Evolutionary conservation across 2,888 invertebrate species (phyloP).

Genomic region (Drosophila pseudotakahashii): DNA sequence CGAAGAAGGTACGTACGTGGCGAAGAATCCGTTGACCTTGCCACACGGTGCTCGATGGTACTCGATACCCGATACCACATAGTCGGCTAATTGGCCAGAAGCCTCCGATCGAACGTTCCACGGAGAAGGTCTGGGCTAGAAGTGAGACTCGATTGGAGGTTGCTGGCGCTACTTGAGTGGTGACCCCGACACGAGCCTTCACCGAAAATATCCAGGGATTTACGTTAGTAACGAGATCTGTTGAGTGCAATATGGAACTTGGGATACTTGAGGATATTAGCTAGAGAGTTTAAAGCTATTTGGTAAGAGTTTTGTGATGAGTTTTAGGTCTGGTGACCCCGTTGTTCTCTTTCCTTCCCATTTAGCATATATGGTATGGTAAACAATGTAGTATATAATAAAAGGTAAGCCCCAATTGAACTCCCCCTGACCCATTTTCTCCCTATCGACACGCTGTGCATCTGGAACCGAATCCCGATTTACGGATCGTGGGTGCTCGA

Average conservation of each 20-base stretch:
- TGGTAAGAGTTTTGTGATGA: not conserved
- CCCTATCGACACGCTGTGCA: conserved; percentile 14
- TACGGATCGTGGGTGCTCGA: conserved; percentile 59
- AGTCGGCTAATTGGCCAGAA: conserved; percentile 28
- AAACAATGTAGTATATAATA: too few species aligned
- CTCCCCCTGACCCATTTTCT: conserved; percentile 10
- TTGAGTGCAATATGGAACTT: not conserved
- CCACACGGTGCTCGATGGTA: conserved; percentile 1
- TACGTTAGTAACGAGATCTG: not conserved
- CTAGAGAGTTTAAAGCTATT: not conserved
- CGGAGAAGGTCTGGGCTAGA: conserved; percentile 30
- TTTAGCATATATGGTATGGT: not conserved
- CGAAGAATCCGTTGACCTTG: conserved; percentile 31
- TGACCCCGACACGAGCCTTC: conserved; percentile 6
- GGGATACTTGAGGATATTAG: not conserved
- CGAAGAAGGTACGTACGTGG: not conserved
- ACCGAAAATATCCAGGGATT: conserved; percentile 1
- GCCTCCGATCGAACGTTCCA: conserved; percentile 18
- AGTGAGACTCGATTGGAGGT: conserved; percentile 25
- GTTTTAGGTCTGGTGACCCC: not conserved
- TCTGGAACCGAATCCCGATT: conserved; percentile 6
- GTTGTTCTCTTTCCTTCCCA: not conserved
- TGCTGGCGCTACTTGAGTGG: not conserved
- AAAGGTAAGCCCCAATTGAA: not conserved
- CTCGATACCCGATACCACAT: conserved; percentile 2